phyloP scores from a whole-genome alignment of 37 sponge, comb jelly and placozoan genomes.

The Lycopodina hypogea region DNA sequence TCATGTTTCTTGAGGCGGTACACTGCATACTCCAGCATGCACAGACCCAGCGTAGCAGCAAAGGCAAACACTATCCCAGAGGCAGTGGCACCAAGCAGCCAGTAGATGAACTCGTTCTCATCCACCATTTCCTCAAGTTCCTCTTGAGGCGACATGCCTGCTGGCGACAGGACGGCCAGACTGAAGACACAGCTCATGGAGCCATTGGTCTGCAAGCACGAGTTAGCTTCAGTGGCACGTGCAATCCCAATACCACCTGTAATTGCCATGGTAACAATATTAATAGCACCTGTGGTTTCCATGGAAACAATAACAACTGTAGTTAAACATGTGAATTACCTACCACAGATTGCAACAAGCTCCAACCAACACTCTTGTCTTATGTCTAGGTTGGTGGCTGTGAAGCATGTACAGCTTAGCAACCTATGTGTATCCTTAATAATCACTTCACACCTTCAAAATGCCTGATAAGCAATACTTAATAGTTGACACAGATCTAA shows the following conservation, averaged over 20 bases:
- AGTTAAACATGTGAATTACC: no score
- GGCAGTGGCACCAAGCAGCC: constrained; percentile 14
- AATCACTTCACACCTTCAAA: no score
- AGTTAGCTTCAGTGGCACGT: neutral
- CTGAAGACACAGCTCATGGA: neutral
- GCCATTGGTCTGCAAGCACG: neutral
- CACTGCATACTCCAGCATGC: neutral
- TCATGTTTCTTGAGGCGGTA: neutral
- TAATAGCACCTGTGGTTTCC: no score
- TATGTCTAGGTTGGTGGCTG: no score
- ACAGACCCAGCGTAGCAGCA: neutral
- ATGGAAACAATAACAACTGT: no score
- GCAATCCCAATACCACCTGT: neutral
- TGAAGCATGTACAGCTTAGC: no score
- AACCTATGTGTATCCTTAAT: no score
- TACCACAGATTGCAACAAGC: no score
- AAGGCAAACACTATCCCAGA: constrained; percentile 16
- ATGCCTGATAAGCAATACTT: no score
- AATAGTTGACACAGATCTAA: no score
- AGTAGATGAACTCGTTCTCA: constrained; percentile 5
- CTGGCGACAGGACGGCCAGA: neutral
- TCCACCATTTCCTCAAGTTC: neutral
- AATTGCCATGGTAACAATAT: neutral
- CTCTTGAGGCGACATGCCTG: neutral
- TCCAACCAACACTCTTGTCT: no score